Base-by-base conservation (phyloP, 1,140 invertebrate species). In the Melitaea cinxia region DNA sequence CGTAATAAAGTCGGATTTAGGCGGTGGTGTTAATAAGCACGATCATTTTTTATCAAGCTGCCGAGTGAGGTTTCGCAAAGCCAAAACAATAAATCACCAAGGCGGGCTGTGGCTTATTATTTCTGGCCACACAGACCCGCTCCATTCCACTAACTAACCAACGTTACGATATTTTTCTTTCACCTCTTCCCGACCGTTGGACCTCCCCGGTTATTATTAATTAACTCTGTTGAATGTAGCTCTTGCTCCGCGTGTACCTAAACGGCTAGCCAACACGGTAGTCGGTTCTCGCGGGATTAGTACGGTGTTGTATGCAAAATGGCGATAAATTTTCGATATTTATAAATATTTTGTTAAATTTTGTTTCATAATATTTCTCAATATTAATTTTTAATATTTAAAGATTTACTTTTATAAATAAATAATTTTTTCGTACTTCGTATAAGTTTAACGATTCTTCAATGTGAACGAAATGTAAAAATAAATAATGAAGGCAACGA, bases 21-120 rank as follows among this genome's bases (percentile, higher is more conserved):
- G 68, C 71, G 63, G 75, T 73, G 70, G 73, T 81, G 78, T 85
- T 85, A 88, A 86, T 88, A 88, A 86, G 82, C 78, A 73, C 73
- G 83, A 88, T 88, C 82, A 88, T 88, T 88, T 88, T 88, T 86
- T 88, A 88, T 73, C 77, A 80, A 68, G 68, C 76, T 78, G 83
- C 77, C 77, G 74, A 80, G 77, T 79, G 78, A 83, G 83, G 79
- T 83, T 84, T 77, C 80, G 69, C 75, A 84, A 82, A 86, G 82
- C 82, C 78, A 83, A 83, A 80, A 85, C 80, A 78, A 88, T 88
- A 88, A 88, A 88, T 88, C 82, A 88, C 73, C 62, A 75, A 69
- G 68, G 69, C 71, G 78, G 75, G 77, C 68, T 80, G 73, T 70
- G 76, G 80, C 77, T 86, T 88, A 88, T 88, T 88, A 86, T 88